Evolutionary conservation across 1,140 invertebrate species (phyloP).

Genomic region (Drosophila kurseongensis): DNA sequence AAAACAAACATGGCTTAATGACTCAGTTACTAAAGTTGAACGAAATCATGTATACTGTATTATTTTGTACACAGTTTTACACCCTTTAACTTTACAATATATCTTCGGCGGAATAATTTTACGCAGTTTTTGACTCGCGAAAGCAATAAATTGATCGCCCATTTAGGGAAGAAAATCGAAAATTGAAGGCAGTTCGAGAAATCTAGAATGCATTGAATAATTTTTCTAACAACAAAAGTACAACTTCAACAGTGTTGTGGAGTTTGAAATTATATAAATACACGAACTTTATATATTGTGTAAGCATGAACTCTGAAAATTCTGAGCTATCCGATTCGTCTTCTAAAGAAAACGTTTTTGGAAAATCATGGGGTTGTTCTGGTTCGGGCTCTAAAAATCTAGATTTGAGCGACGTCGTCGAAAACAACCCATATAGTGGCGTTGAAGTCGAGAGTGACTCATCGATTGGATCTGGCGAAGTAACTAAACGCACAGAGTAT

Average conservation of each 20-base stretch:
- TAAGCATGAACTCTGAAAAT: neutral
- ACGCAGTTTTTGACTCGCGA: too few relatives aligned
- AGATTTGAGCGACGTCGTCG: neutral
- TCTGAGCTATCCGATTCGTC: neutral
- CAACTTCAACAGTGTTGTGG: neutral
- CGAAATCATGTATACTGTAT: too few relatives aligned
- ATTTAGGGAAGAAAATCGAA: too few relatives aligned
- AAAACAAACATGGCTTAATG: too few relatives aligned
- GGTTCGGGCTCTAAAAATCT: neutral
- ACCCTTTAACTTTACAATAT: too few relatives aligned
- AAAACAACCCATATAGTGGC: neutral
- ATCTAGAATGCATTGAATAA: neutral
- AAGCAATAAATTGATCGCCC: too few relatives aligned
- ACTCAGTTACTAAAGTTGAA: too few relatives aligned
- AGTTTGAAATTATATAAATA: neutral
- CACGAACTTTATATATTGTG: neutral
- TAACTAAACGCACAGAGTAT: too few relatives aligned
- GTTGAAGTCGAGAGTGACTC: too few relatives aligned
- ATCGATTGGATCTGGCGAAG: too few relatives aligned
- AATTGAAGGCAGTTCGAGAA: neutral
- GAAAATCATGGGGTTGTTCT: neutral
- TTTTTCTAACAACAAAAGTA: neutral
- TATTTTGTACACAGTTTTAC: too few relatives aligned
- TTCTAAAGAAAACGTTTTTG: neutral
- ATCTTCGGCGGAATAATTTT: too few relatives aligned